A percentile compares a stretch with the other conserved stretches of the same genome.
These are phyloP conservation scores for Drosophila teissieri DNA, from an alignment of 1,140 invertebrate genomes.

Conservation along the genomic window DNA sequence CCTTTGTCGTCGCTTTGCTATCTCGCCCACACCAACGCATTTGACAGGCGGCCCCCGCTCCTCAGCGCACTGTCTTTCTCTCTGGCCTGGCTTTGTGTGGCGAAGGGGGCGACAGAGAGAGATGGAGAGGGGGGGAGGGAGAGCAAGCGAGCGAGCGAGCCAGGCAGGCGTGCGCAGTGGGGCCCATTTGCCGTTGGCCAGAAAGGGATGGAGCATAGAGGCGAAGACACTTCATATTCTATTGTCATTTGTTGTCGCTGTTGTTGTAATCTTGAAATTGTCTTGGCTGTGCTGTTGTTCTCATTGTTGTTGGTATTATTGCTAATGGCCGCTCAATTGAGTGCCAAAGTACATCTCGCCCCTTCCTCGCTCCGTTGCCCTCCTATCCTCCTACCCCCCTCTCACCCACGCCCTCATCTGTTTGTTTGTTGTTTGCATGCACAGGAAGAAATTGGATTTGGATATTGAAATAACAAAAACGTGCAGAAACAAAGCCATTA, in stretches of 20 bases:
- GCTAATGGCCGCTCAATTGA: constrained; percentile 80
- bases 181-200: background rate
- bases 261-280: constrained; percentile 81
- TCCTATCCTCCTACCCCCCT: background rate
- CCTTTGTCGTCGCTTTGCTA: constrained; percentile 37
- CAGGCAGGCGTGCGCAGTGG: constrained; percentile 24
- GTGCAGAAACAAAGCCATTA: background rate
- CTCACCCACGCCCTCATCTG: background rate
- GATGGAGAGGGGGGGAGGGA: too few species aligned
- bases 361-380: background rate
- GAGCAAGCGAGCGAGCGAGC: constrained; percentile 3
- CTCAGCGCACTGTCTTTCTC: constrained; percentile 41
- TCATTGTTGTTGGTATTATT: constrained; percentile 62
- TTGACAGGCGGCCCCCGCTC: constrained; percentile 33
- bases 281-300: constrained; percentile 47
- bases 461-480: too few species aligned
- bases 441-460: background rate
- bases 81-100: constrained; percentile 1
- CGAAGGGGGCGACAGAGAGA: background rate
- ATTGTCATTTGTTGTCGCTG: constrained; percentile 62
- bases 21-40: constrained; percentile 38
- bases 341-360: constrained; percentile 72
- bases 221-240: constrained; percentile 73
- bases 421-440: constrained; percentile 17
- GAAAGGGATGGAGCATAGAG: constrained; percentile 12